Base-by-base conservation (phyloP, 2,888 invertebrate genomes). In the Anarsia innoxiella region DNA sequence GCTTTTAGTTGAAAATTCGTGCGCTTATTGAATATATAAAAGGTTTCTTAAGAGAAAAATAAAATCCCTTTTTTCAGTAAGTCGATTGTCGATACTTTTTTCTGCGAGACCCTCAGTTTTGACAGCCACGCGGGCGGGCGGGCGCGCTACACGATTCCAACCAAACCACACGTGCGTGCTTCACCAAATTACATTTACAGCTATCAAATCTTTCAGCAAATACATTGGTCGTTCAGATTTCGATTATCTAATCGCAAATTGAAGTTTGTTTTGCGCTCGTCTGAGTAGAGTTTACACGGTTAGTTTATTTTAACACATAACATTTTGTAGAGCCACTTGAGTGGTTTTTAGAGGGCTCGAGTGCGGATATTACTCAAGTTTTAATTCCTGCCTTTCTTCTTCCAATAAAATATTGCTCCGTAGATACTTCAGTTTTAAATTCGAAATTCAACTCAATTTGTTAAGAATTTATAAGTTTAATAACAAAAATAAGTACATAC, bases 281-380 rank as follows among this genome's bases (percentile, higher is more conserved):
- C 40, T 46, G 53, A 48, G 55, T 46, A 53, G 44, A 51, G 52
- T 60, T 53, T 59, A 49, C 51, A 62, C 56, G 56, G 56, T 56
- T 55, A 52, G 64, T 65, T 65, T 60, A 64, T 63, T 64, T 64
- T 57, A 55, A 55, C 48, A 49, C 50, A 47, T 48, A 53, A 54
- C 50, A 51, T 46, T 47, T 45, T 31, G 32, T 31, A 44, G 45
- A 48, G 37, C 46, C 51, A 51, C 48, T 53, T 48, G 40, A 46
- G 28, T 28, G 35, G 16, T 50, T 48, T 49, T 49, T n/a, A n/a
- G n/a, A 46, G 46, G 45, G 42, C 48, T 46, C 44, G 38, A 44
- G 46, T 53, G 45, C 40, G 41, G 46, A 37, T 19, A 40, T 47
- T 43, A 47, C 43, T 47, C 40, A 15, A 31, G 31, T 39, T 19